Percentiles rank a stretch among this genome's conserved stretches.
phyloP scores from a whole-genome alignment of 2,797 vertebrate species.

The Champsocephalus gunnari region DNA sequence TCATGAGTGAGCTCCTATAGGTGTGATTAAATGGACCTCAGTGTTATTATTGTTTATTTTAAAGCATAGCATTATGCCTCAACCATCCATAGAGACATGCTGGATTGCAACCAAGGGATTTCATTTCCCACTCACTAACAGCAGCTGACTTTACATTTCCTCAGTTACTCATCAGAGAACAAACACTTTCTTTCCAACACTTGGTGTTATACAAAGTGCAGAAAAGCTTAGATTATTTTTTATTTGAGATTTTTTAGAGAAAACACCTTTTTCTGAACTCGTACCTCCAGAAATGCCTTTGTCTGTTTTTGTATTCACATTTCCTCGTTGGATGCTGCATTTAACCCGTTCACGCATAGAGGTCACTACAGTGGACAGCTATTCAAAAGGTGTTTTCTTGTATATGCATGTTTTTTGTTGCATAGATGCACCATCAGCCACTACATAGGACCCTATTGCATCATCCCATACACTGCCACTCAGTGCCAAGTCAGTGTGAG shows the following conservation, averaged over 20 bases:
- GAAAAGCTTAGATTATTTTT: background rate
- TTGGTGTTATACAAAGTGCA: background rate
- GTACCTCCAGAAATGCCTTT: background rate
- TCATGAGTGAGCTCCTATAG: background rate
- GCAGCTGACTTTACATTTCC: slow-evolving; percentile 11
- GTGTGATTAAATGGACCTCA: background rate
- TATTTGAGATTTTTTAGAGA: background rate
- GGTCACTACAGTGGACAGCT: no score
- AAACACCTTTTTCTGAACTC: background rate
- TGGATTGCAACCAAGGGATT: background rate
- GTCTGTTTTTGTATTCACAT: background rate
- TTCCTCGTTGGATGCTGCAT: background rate
- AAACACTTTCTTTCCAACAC: background rate
- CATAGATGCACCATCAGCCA: no score
- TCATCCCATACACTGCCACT: no score
- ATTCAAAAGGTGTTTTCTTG: no score
- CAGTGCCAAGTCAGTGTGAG: no score
- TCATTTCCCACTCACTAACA: background rate
- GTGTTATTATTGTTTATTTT: background rate
- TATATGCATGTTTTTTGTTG: no score
- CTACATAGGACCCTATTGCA: no score
- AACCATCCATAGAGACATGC: background rate
- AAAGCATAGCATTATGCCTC: background rate
- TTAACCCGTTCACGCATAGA: background rate
- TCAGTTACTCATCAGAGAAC: background rate